These are phyloP conservation scores for Fragum whitleyi DNA, from an alignment of 2,888 invertebrate genomes.

Conservation along the genomic window DNA sequence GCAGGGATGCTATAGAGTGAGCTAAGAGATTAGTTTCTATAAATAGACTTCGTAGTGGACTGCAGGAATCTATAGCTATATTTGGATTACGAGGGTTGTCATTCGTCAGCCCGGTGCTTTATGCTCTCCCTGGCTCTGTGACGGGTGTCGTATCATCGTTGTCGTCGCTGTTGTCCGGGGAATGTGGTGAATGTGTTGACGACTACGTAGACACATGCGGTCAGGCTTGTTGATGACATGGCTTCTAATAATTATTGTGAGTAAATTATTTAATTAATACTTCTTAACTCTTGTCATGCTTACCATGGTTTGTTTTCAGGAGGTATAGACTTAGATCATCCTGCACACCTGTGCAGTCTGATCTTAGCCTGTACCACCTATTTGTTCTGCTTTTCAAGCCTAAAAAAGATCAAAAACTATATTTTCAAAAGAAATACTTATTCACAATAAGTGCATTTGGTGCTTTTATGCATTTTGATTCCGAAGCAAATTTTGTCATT, in stretches of 20 bases:
- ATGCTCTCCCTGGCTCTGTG: slow-evolving; percentile 2
- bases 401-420: no score
- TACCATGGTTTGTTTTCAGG: no score
- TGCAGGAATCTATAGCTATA: slow-evolving; percentile 29
- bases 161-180: neutral
- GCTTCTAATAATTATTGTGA: slow-evolving; percentile 21
- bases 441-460: no score
- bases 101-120: neutral
- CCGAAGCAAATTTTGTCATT: no score
- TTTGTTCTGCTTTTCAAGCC: no score
- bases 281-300: no score
- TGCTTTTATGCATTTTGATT: no score
- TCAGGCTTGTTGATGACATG: slow-evolving; percentile 11
- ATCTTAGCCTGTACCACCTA: no score
- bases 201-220: neutral
- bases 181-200: neutral
- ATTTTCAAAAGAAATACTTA: no score
- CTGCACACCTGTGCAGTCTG: no score
- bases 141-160: no score
- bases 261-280: neutral
- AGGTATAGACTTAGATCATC: no score
- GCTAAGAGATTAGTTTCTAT: slow-evolving; percentile 39
- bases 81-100: slow-evolving; percentile 27
- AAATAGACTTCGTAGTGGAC: slow-evolving; percentile 36
- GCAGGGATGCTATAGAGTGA: slow-evolving; percentile 16